Percentiles rank a stretch among this genome's conserved stretches.
Conservation (phyloP, 1,140 invertebrate genomes). For the Papilio aristodemus region DNA sequence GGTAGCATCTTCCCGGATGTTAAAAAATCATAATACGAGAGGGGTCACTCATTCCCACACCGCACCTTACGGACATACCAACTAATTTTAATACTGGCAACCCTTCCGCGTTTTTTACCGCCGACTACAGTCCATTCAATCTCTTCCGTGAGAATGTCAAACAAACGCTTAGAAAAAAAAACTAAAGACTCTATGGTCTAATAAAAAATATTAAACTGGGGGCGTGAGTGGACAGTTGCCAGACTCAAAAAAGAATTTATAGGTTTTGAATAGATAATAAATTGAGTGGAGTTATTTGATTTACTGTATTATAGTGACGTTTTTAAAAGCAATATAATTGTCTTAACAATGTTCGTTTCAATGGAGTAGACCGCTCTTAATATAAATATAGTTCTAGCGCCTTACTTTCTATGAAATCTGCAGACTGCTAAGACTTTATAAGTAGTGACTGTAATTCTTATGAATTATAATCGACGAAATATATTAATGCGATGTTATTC, state of each 20-base stretch:
- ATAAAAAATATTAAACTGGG: slow-evolving; percentile 60
- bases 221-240: slow-evolving; percentile 70
- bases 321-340: not conserved
- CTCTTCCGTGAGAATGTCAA: slow-evolving; percentile 75
- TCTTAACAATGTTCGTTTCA: not conserved
- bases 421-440: too few species aligned
- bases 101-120: slow-evolving; percentile 73
- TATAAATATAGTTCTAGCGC: not conserved
- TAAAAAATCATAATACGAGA: slow-evolving; percentile 59
- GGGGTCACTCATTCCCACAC: slow-evolving; percentile 64
- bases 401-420: not conserved
- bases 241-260: slow-evolving; percentile 54
- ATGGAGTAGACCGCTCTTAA: not conserved
- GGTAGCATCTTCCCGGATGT: slow-evolving; percentile 58
- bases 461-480: too few species aligned
- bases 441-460: too few species aligned
- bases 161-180: slow-evolving; percentile 64
- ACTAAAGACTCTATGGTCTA: slow-evolving; percentile 44
- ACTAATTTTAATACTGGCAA: slow-evolving; percentile 68
- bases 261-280: slow-evolving; percentile 56
- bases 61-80: slow-evolving; percentile 66
- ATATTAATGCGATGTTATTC: too few species aligned
- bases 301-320: slow-evolving; percentile 40
- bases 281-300: slow-evolving; percentile 51
- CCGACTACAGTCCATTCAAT: slow-evolving; percentile 60